A percentile compares a stretch with the other conserved stretches of the same genome.
These are phyloP conservation scores for Prolemur simus DNA, from an alignment of 2,113 vertebrate species.

Conservation along the genomic window DNA sequence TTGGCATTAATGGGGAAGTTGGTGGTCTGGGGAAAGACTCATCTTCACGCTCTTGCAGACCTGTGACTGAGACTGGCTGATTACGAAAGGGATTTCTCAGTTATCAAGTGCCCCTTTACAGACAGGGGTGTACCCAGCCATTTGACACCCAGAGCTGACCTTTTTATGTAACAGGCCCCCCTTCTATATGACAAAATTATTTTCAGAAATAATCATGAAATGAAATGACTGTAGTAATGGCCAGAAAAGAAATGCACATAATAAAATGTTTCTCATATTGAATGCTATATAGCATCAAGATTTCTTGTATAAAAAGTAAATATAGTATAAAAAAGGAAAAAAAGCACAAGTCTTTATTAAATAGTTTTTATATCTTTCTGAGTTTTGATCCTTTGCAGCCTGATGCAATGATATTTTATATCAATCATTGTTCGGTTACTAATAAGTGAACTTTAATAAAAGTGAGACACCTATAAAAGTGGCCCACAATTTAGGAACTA, in stretches of 20 bases:
- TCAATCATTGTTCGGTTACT: background rate
- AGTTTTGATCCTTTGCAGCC: background rate
- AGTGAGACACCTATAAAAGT: background rate
- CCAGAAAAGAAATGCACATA: background rate
- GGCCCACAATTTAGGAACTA: background rate
- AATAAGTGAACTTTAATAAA: background rate
- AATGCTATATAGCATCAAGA: background rate
- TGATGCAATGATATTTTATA: background rate
- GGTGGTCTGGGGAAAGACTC: background rate
- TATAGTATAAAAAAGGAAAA: background rate
- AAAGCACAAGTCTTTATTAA: background rate
- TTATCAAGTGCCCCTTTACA: background rate
- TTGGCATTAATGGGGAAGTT: background rate
- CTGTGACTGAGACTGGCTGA: too few species aligned
- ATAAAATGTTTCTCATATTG: background rate
- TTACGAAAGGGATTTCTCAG: background rate
- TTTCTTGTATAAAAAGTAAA: background rate
- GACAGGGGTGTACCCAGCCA: background rate
- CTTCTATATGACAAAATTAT: background rate
- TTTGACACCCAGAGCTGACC: background rate
- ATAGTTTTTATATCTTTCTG: background rate
- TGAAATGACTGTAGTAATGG: background rate
- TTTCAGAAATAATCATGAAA: constrained; percentile 9
- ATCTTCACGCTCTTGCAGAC: background rate
- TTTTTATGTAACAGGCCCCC: background rate